Evolutionary conservation across 2,113 vertebrate species (phyloP).

Genomic region (Anolis carolinensis): DNA sequence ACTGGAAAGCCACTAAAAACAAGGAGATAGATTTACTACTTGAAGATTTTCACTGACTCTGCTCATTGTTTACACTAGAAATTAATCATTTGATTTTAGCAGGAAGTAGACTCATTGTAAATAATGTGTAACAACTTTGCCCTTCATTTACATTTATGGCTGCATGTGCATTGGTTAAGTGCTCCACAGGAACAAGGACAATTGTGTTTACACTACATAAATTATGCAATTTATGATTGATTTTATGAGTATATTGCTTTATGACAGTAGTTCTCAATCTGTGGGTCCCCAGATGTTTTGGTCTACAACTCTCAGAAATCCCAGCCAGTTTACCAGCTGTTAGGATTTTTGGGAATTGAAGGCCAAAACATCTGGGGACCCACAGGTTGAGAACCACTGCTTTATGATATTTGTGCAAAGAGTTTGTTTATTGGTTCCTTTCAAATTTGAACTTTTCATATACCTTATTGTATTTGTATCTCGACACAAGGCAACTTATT

Average conservation of each 20-base stretch:
- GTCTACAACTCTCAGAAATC: too few species aligned
- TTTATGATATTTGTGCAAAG: too few species aligned
- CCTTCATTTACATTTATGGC: constrained; percentile 55
- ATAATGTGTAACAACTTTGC: constrained; percentile 66
- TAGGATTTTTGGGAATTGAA: too few species aligned
- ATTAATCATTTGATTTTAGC: constrained; percentile 51
- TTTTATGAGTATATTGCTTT: too few species aligned
- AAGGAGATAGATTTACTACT: constrained; percentile 49
- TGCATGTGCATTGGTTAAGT: constrained; percentile 59
- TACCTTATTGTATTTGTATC: neutral
- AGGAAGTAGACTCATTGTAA: constrained; percentile 64
- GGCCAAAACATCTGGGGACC: too few species aligned
- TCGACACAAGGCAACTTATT: neutral
- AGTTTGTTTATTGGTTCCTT: too few species aligned
- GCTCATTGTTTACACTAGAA: constrained; percentile 28
- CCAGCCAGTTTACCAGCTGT: too few species aligned
- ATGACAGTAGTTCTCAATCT: too few species aligned
- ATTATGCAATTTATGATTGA: too few species aligned
- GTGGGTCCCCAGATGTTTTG: too few species aligned
- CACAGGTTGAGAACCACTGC: too few species aligned
- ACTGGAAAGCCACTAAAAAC: constrained; percentile 30
- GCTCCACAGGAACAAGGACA: constrained; percentile 54
- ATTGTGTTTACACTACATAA: constrained; percentile 25
- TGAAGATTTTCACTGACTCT: constrained; percentile 55
- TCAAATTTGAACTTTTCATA: too few species aligned